phyloP scores from a whole-genome alignment of 2,797 vertebrate species.

The Anas acuta region DNA sequence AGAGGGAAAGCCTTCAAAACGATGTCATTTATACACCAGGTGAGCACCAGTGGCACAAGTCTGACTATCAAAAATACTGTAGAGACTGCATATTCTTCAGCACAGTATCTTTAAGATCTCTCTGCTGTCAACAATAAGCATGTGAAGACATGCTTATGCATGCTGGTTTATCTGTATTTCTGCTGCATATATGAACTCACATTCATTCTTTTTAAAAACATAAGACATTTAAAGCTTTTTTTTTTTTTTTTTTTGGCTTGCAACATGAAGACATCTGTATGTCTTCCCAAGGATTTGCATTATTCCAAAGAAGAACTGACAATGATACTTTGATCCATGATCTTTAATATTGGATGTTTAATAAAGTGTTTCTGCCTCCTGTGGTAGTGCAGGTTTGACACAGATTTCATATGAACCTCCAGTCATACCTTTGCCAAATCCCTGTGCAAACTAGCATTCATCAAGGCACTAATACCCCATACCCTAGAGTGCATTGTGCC shows the following conservation, averaged over 20 bases:
- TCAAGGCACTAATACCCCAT: neutral
- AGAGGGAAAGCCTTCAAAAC: neutral
- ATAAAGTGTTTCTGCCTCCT: neutral
- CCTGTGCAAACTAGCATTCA: neutral
- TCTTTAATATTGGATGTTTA: neutral
- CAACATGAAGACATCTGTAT: neutral
- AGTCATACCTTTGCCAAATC: neutral
- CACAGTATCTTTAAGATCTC: neutral
- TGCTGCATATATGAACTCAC: neutral
- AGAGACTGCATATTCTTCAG: neutral
- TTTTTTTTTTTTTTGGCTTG: neutral
- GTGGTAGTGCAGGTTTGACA: neutral
- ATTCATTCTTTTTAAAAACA: neutral
- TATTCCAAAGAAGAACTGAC: neutral
- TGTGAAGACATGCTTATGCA: neutral
- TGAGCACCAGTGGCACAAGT: neutral
- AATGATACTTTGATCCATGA: neutral
- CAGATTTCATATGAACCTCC: neutral
- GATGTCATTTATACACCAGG: neutral
- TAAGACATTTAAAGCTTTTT: neutral
- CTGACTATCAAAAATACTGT: neutral
- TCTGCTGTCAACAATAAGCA: neutral
- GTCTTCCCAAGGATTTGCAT: constrained; percentile 3
- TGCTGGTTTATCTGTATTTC: neutral
- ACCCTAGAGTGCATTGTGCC: neutral